A percentile compares a stretch with the other conserved stretches of the same genome.
phyloP scores from a whole-genome alignment of 2,797 vertebrate genomes.

The Chelidonichthys spinosus region DNA sequence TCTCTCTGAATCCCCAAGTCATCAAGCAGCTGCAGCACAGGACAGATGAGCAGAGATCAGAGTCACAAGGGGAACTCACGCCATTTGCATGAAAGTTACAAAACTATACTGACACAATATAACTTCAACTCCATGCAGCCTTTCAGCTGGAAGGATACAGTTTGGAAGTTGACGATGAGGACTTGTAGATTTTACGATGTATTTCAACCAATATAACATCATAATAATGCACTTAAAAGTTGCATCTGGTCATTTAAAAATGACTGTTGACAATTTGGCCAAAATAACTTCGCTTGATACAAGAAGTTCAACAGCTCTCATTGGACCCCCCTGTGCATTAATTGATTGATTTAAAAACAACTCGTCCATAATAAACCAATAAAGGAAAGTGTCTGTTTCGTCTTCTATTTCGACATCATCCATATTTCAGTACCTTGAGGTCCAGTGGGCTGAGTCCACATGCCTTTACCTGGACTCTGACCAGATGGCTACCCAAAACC shows the following conservation, averaged over 20 bases:
- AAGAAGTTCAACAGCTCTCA: not conserved
- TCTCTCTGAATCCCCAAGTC: conserved; percentile 89
- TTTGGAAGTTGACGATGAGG: too few relatives aligned
- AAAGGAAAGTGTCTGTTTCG: not conserved
- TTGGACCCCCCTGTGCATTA: not conserved
- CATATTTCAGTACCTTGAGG: conserved; percentile 81
- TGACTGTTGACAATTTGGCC: too few relatives aligned
- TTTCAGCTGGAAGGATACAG: too few relatives aligned
- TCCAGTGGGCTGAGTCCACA: conserved; percentile 93
- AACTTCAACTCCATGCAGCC: not conserved
- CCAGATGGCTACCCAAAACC: conserved; percentile 81
- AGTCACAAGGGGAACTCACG: not conserved
- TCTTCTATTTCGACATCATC: not conserved
- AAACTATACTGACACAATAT: not conserved
- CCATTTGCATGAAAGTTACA: not conserved
- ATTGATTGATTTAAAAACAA: too few relatives aligned
- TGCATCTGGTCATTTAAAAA: not conserved
- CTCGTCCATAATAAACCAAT: too few relatives aligned
- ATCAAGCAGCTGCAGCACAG: conserved; percentile 83
- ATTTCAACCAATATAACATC: not conserved
- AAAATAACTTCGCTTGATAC: too few relatives aligned
- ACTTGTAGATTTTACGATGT: not conserved
- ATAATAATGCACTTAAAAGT: not conserved
- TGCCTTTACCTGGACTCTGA: conserved; percentile 93
- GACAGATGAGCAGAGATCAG: not conserved